Conservation (phyloP, 2,113 vertebrate species). For the Suricata suricatta region DNA sequence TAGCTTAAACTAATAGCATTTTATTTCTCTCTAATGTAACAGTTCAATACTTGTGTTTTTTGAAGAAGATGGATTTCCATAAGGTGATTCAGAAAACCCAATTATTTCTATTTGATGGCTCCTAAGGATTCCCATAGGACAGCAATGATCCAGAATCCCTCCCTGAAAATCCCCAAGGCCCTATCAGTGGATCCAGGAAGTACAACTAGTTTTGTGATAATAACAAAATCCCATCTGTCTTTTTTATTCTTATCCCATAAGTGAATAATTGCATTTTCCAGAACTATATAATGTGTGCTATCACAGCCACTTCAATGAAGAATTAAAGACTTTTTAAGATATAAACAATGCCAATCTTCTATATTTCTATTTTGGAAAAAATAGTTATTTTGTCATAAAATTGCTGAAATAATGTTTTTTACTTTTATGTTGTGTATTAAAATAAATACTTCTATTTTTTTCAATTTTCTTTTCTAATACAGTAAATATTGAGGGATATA, state of each 20-base stretch:
- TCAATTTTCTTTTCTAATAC: neutral
- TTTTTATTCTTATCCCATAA: neutral
- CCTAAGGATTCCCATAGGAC: neutral
- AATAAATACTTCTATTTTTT: neutral
- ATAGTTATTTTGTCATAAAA: neutral
- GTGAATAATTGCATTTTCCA: neutral
- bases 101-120: neutral
- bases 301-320: neutral
- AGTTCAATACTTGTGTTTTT: neutral
- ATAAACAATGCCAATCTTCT: neutral
- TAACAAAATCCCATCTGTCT: neutral
- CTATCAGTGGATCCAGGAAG: neutral
- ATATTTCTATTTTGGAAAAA: neutral
- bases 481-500: neutral
- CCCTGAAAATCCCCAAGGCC: neutral
- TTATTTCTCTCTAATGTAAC: neutral
- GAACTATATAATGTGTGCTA: neutral
- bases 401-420: neutral
- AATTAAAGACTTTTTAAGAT: conserved; percentile 10
- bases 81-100: neutral
- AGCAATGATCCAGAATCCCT: neutral
- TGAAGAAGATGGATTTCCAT: neutral
- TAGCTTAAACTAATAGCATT: neutral
- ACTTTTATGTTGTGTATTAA: neutral
- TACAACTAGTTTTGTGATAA: neutral